A percentile compares a stretch with the other conserved stretches of the same genome.
Evolutionary conservation across 2,888 invertebrate species (phyloP).

Genomic region (Euclidia mi): DNA sequence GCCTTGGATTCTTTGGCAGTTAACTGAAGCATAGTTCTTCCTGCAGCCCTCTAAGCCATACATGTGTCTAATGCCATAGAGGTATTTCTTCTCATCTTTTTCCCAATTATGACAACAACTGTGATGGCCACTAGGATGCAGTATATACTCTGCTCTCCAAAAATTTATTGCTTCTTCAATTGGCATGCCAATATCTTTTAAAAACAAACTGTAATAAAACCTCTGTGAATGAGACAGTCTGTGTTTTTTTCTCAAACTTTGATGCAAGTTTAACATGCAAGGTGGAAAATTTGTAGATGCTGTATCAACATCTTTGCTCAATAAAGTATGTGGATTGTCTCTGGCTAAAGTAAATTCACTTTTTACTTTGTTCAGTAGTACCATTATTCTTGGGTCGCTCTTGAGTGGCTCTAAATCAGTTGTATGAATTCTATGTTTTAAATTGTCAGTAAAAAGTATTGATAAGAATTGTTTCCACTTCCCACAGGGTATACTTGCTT

Average conservation of each 20-base stretch:
- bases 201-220: slow-evolving; percentile 92
- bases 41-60: slow-evolving; percentile 93
- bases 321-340: slow-evolving; percentile 51
- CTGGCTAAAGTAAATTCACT: slow-evolving; percentile 55
- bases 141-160: slow-evolving; percentile 92
- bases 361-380: slow-evolving; percentile 69
- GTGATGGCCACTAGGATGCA: slow-evolving; percentile 79
- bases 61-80: slow-evolving; percentile 92
- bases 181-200: slow-evolving; percentile 93
- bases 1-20: slow-evolving; percentile 90
- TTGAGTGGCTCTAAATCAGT: slow-evolving; percentile 65
- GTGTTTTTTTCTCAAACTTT: slow-evolving; percentile 87
- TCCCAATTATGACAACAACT: slow-evolving; percentile 92
- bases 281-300: slow-evolving; percentile 88
- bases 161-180: slow-evolving; percentile 91
- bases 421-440: slow-evolving; percentile 70
- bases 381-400: slow-evolving; percentile 76
- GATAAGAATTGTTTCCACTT: slow-evolving; percentile 88
- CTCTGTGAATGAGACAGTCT: slow-evolving; percentile 91
- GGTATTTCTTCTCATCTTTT: slow-evolving; percentile 90
- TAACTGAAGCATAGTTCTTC: slow-evolving; percentile 90
- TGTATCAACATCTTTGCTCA: slow-evolving; percentile 79
- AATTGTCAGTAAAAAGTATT: slow-evolving; percentile 83
- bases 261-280: slow-evolving; percentile 92
- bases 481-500: slow-evolving; percentile 87